Conservation (phyloP, 1,140 invertebrate species). For the Portunus trituberculatus region DNA sequence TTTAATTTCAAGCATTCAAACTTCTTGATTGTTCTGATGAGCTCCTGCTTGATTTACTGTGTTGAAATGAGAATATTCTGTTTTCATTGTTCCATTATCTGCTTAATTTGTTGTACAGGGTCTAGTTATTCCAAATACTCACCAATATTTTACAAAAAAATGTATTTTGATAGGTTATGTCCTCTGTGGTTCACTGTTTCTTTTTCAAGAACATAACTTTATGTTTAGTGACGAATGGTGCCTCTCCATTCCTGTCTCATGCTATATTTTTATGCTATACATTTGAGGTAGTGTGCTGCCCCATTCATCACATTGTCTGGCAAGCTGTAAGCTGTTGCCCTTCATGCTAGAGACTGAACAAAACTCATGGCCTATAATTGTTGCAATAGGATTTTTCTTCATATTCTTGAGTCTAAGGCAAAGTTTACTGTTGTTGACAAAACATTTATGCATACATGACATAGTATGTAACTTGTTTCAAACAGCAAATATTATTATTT, state of each 20-base stretch:
- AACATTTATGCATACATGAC: not conserved
- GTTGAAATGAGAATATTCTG: too few relatives aligned
- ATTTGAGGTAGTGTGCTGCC: not conserved
- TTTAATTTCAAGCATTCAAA: too few relatives aligned
- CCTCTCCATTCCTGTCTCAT: not conserved
- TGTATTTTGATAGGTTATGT: not conserved
- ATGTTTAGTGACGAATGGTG: not conserved
- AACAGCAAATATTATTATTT: not conserved
- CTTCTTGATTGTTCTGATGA: too few relatives aligned
- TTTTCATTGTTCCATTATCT: too few relatives aligned
- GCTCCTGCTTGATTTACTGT: too few relatives aligned
- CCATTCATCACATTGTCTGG: slow-evolving; percentile 7
- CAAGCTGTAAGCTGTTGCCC: not conserved
- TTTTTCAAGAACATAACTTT: not conserved
- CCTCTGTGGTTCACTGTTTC: not conserved
- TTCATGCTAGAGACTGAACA: not conserved
- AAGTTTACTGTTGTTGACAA: too few relatives aligned
- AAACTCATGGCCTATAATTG: not conserved
- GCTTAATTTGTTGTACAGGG: too few relatives aligned
- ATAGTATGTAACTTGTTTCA: not conserved
- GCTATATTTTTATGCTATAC: not conserved
- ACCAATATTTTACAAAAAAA: not conserved
- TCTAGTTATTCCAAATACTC: too few relatives aligned
- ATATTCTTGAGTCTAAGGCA: too few relatives aligned
- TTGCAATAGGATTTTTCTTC: not conserved